Evolutionary conservation across 2,113 vertebrate species (phyloP).

Genomic region (Phyllopteryx taeniolatus): DNA sequence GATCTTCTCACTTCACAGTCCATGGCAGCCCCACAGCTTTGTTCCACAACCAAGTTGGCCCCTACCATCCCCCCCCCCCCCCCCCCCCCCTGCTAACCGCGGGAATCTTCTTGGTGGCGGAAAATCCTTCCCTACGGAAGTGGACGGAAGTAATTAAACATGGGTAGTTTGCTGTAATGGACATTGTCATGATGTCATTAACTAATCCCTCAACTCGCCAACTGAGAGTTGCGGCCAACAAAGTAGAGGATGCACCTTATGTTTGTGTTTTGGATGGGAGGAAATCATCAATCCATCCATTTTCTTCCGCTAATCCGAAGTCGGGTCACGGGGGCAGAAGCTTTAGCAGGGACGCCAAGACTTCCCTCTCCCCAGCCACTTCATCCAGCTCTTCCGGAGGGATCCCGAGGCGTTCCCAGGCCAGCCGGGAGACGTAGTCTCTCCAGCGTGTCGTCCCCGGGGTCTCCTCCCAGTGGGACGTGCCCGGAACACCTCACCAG

Average conservation of each 20-base stretch:
- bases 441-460: no score
- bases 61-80: background rate
- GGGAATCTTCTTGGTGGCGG: constrained; percentile 55
- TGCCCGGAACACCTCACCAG: no score
- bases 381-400: no score
- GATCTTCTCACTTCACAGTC: constrained; percentile 30
- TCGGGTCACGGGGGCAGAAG: no score
- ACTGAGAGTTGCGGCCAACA: constrained; percentile 20
- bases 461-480: no score
- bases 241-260: constrained; percentile 13
- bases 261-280: constrained; percentile 4
- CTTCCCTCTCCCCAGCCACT: no score
- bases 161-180: constrained; percentile 71
- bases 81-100: constrained; percentile 17
- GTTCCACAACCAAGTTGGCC: constrained; percentile 60
- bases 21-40: constrained; percentile 57
- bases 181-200: constrained; percentile 65
- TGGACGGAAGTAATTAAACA: constrained; percentile 72
- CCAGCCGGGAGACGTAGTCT: no score
- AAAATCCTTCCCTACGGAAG: constrained; percentile 59
- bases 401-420: no score
- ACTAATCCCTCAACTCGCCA: constrained; percentile 51
- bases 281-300: background rate
- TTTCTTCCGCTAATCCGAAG: no score
- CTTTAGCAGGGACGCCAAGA: no score